These are phyloP conservation scores for Archips crataeganus DNA, from an alignment of 2,888 invertebrate species.

Conservation along the genomic window DNA sequence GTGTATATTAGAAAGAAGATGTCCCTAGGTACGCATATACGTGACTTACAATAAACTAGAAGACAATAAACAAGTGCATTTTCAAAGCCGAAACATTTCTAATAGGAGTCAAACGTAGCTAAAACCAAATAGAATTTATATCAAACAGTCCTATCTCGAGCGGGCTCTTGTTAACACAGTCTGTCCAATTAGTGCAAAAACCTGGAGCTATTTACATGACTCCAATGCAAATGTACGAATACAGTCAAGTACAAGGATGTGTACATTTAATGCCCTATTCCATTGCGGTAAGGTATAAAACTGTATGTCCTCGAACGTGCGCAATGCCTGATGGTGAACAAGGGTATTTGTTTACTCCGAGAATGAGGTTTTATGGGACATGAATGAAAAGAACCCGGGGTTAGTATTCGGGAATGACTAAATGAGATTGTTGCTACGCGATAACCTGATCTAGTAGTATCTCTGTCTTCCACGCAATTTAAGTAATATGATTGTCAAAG, in stretches of 20 bases:
- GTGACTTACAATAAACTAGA: too few relatives aligned
- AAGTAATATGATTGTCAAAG: too few relatives aligned
- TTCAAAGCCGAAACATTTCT: too few relatives aligned
- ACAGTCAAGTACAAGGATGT: neutral
- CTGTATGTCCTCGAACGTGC: neutral
- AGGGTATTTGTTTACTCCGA: neutral
- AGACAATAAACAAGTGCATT: too few relatives aligned
- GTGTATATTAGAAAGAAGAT: too few relatives aligned
- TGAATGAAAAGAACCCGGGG: neutral
- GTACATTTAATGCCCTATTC: neutral
- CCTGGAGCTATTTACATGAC: conserved; percentile 13
- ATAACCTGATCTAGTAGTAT: neutral
- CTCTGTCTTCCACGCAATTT: too few relatives aligned
- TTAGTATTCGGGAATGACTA: neutral
- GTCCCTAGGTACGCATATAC: too few relatives aligned
- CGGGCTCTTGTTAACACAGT: conserved; percentile 6
- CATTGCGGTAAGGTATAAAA: neutral
- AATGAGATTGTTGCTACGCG: neutral
- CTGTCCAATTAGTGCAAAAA: conserved; percentile 8
- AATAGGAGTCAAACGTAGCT: too few relatives aligned
- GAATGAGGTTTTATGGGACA: conserved; percentile 7
- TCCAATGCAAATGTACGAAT: conserved; percentile 9
- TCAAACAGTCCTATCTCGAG: neutral
- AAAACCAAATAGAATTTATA: neutral
- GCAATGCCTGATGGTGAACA: neutral